Evolutionary conservation across 2,113 vertebrate species (phyloP).

Genomic region (Ornithorhynchus anatinus): DNA sequence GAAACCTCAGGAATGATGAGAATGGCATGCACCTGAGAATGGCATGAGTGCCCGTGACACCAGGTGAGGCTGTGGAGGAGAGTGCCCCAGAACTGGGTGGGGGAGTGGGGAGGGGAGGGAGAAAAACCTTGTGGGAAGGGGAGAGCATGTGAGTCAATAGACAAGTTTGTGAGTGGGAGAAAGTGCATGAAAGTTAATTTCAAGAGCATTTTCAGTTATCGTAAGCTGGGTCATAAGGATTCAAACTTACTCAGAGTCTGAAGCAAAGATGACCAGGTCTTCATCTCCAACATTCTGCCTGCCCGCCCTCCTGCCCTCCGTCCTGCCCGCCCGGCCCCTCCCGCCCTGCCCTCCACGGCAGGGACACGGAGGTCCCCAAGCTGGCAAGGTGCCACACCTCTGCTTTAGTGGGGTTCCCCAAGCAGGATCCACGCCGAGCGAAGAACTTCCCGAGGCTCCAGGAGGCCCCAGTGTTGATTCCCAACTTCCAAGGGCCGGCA

Average conservation of each 20-base stretch:
- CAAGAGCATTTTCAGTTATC: not conserved
- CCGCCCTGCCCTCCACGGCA: not conserved
- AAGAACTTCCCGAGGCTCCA: not conserved
- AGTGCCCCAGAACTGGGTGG: not conserved
- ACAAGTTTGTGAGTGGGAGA: not conserved
- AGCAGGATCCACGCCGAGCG: not conserved
- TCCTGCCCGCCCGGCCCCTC: no score
- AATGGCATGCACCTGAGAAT: no score
- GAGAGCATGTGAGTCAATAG: not conserved
- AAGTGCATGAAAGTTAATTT: not conserved
- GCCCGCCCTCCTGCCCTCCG: no score
- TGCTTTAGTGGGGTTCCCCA: not conserved
- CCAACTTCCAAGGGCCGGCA: not conserved
- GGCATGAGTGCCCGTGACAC: no score
- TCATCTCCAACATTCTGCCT: conserved; percentile 50
- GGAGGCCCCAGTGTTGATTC: not conserved
- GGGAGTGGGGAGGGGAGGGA: not conserved
- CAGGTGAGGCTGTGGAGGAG: not conserved
- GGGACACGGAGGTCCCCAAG: not conserved
- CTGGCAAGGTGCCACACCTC: not conserved
- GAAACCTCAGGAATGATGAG: not conserved
- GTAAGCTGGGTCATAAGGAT: not conserved
- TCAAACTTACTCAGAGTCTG: conserved; percentile 70
- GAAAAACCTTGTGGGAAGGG: not conserved
- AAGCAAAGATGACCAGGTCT: conserved; percentile 67